Evolutionary conservation across 2,888 invertebrate species (phyloP).

Genomic region (Lamellibrachia columna): DNA sequence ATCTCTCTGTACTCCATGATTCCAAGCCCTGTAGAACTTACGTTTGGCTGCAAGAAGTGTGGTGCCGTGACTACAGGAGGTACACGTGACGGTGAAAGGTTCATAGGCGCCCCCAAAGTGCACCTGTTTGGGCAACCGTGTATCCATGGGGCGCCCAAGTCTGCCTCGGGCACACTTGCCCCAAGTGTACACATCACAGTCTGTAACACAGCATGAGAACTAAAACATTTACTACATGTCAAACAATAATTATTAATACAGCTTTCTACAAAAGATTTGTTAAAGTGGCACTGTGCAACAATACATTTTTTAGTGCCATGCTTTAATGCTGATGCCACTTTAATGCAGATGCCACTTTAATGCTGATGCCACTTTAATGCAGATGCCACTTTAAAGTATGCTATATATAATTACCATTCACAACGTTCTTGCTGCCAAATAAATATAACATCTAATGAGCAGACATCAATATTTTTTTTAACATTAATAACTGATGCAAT

Average conservation of each 20-base stretch:
- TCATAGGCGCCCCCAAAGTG: conserved; percentile 45
- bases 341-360: not conserved
- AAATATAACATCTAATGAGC: too few species aligned
- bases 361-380: not conserved
- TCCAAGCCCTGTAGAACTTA: conserved; percentile 25
- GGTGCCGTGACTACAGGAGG: conserved; percentile 63
- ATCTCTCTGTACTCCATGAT: too few species aligned
- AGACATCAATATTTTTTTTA: too few species aligned
- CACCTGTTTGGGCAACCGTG: conserved; percentile 52
- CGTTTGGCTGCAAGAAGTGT: conserved; percentile 48
- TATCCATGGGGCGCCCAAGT: conserved; percentile 54
- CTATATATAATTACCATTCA: too few species aligned
- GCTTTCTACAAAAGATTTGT: not conserved
- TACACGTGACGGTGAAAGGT: conserved; percentile 50
- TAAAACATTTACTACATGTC: not conserved
- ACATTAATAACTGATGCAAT: too few species aligned
- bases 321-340: not conserved
- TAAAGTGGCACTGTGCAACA: too few species aligned
- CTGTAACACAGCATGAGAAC: conserved; percentile 37
- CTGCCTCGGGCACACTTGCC: conserved; percentile 62
- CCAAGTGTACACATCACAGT: conserved; percentile 62
- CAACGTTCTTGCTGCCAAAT: too few species aligned
- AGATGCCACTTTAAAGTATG: too few species aligned
- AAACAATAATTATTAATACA: not conserved
- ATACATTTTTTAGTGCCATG: too few species aligned